Conservation (phyloP, 1,140 invertebrate genomes). For the Drosophila funebris region DNA sequence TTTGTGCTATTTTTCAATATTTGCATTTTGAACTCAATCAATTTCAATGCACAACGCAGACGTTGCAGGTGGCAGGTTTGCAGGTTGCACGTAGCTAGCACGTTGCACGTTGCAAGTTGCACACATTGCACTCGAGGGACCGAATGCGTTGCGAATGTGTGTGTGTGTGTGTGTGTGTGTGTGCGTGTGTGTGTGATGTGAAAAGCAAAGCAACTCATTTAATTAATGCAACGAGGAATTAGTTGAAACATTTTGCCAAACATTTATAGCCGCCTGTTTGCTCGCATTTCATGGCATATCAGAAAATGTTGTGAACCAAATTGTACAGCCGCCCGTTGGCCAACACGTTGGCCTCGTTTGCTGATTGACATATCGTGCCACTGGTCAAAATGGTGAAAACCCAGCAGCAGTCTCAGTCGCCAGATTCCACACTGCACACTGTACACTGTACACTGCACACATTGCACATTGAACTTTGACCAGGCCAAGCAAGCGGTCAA, state of each 20-base stretch:
- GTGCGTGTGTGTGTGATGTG: not conserved
- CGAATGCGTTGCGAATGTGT: not conserved
- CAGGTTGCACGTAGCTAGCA: not conserved
- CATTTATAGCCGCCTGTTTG: conserved; percentile 13
- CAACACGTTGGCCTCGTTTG: not conserved
- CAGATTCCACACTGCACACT: not conserved
- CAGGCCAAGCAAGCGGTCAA: conserved; percentile 5
- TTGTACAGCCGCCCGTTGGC: not conserved
- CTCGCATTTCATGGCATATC: conserved; percentile 10
- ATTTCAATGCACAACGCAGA: conserved; percentile 2
- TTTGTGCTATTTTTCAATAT: conserved; percentile 14
- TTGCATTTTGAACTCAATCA: conserved; percentile 34
- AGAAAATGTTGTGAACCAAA: conserved; percentile 10
- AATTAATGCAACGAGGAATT: conserved; percentile 32
- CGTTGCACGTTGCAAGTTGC: not conserved
- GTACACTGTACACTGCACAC: conserved; percentile 22
- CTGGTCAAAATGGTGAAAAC: conserved; percentile 1
- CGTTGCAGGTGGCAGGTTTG: conserved; percentile 1
- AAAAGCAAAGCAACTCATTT: conserved; percentile 13
- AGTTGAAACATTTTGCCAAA: conserved; percentile 14
- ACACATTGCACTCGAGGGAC: not conserved
- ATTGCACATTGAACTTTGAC: conserved; percentile 27
- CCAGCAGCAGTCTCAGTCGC: not conserved
- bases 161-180: not conserved
- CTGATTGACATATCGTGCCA: conserved; percentile 12